Base-by-base conservation (phyloP, 53 echinoderm and acorn worm genomes). In the Paracentrotus lividus region DNA sequence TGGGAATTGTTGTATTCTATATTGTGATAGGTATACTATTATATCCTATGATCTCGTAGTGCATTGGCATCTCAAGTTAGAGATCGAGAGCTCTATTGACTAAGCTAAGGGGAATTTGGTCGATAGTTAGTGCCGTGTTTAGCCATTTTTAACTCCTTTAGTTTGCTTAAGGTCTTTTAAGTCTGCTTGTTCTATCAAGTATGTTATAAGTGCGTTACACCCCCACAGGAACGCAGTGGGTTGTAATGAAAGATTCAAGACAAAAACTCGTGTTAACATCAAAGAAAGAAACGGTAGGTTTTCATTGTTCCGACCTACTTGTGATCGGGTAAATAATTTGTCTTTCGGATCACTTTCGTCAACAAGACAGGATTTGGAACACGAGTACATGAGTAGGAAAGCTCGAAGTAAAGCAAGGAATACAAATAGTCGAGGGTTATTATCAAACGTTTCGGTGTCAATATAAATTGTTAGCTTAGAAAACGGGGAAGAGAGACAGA, bases 271-370 rank as follows among this genome's bases (percentile, higher is more conserved):
- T 69, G 5, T 29, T 65, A 69, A 75, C 40, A 16, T 42, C 27
- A 31, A 56, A 85, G 6, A 24, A 85, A 54, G 14, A 45, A 55
- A 53, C 3, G 3, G 1, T 18, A 86, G 29, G 86, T 55, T 32
- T 56, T 52, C 10, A 34, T 36, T 86, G 86, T 56, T 56, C 18
- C 10, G 8, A 20, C 86, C 56, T 56, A 86, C 86, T 86, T 86
- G 86, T 56, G 33, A 86, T 27, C 33, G 53, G 34, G 32, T 55
- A 86, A 56, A 86, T 55, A 86, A 86, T 86, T 86, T 52, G 86
- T 56, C 18, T 53, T 86, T 1, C 33, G 36, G 86, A 86, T 86
- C 47, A 86, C 18, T 56, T 55, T 7, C 33, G 86, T 86, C 1
- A 86, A 86, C 1, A 86, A 86, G 32, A 86, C 23, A 49, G 33